These are phyloP conservation scores for Cossypha caffra DNA, from an alignment of 2,797 vertebrate species.

Conservation along the genomic window DNA sequence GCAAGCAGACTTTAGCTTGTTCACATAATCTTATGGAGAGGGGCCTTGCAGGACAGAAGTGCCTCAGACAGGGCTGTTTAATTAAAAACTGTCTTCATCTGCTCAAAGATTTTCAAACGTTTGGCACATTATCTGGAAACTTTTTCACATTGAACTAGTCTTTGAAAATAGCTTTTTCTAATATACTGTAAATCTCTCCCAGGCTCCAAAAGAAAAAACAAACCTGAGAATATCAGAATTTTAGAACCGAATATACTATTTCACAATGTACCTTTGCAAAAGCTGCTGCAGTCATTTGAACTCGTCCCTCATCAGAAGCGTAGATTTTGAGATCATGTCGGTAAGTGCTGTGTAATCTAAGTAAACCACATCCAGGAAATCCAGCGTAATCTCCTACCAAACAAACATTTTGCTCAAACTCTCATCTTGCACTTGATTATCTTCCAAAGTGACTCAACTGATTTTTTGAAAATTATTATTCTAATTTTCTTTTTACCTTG, in stretches of 20 bases:
- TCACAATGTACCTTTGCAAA: conserved; percentile 84
- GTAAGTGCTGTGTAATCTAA: conserved; percentile 89
- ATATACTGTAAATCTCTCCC: background rate
- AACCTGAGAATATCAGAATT: background rate
- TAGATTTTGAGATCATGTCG: conserved; percentile 91
- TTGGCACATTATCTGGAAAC: background rate
- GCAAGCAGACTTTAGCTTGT: background rate
- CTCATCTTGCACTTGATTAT: conserved; percentile 5
- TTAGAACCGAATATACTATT: background rate
- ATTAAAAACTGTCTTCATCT: background rate
- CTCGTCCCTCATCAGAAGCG: conserved; percentile 88
- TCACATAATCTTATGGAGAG: background rate
- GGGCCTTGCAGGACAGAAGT: background rate
- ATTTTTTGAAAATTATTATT: background rate
- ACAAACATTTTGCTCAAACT: conserved; percentile 52
- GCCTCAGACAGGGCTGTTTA: background rate
- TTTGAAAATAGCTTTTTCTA: background rate
- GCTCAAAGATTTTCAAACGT: background rate
- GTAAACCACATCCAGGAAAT: conserved; percentile 89
- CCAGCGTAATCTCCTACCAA: conserved; percentile 88
- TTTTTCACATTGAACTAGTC: background rate
- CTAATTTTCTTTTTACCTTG: conserved; percentile 79
- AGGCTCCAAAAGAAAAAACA: background rate
- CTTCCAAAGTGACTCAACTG: background rate
- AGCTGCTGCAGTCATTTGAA: conserved; percentile 91